These are phyloP conservation scores for Steatornis caripensis DNA, from an alignment of 2,113 vertebrate genomes.

Conservation along the genomic window DNA sequence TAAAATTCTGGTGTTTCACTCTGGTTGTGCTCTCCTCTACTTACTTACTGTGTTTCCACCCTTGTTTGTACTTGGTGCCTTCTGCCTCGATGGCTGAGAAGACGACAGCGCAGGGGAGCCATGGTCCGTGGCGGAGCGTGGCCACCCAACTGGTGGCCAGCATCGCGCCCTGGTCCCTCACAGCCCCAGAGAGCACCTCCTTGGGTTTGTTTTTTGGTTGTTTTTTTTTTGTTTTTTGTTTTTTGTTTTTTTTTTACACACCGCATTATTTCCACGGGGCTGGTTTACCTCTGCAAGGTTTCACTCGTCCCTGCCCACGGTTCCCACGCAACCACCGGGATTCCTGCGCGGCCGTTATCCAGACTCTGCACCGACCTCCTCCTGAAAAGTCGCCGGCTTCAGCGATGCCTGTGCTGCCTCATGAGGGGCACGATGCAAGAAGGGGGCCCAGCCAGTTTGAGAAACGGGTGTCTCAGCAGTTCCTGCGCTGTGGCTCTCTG, in stretches of 20 bases:
- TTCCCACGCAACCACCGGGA: not conserved
- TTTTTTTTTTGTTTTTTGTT: too few species aligned
- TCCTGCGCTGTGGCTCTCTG: constrained; percentile 93
- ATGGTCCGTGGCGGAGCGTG: not conserved
- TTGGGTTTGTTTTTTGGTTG: too few species aligned
- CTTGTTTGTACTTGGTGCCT: constrained; percentile 28
- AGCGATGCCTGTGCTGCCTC: constrained; percentile 95
- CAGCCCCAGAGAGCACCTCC: not conserved
- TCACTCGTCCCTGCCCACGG: not conserved
- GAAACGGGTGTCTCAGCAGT: constrained; percentile 90
- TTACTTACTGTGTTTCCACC: not conserved
- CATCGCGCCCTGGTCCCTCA: not conserved
- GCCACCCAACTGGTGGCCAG: not conserved
- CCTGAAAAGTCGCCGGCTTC: not conserved
- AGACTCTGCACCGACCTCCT: not conserved
- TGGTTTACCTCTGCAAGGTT: not conserved
- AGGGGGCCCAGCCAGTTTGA: constrained; percentile 91
- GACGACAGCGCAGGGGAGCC: constrained; percentile 2
- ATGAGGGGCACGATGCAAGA: constrained; percentile 97
- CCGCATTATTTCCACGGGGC: not conserved
- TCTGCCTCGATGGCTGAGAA: constrained; percentile 19
- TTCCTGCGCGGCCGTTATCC: not conserved
- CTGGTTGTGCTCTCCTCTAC: constrained; percentile 62
- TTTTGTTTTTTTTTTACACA: too few species aligned
- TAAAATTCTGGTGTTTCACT: constrained; percentile 21